phyloP scores from a whole-genome alignment of 2,888 invertebrate species.

The Meandrusa payeni region DNA sequence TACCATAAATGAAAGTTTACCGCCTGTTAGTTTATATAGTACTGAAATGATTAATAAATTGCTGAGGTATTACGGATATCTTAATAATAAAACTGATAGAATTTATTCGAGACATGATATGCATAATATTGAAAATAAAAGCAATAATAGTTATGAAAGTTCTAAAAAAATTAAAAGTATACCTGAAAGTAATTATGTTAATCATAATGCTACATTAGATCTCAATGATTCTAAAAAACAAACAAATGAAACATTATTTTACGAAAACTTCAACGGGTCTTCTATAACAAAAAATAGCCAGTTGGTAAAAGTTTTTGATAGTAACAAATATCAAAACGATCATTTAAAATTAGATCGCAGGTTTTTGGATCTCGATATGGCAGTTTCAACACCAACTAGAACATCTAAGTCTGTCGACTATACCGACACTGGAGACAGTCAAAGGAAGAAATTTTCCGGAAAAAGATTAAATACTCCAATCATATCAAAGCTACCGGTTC shows the following conservation, averaged over 20 bases:
- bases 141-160: slow-evolving; percentile 31
- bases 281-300: slow-evolving; percentile 48
- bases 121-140: slow-evolving; percentile 36
- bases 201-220: neutral
- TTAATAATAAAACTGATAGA: slow-evolving; percentile 70
- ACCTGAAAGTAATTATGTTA: slow-evolving; percentile 35
- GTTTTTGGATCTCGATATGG: slow-evolving; percentile 42
- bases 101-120: slow-evolving; percentile 42
- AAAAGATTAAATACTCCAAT: slow-evolving; percentile 64
- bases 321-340: slow-evolving; percentile 58
- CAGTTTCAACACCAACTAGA: slow-evolving; percentile 10
- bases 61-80: slow-evolving; percentile 67
- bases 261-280: slow-evolving; percentile 54
- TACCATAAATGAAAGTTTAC: slow-evolving; percentile 72
- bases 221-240: slow-evolving; percentile 38
- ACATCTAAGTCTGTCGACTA: slow-evolving; percentile 39
- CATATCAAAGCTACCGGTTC: slow-evolving; percentile 24
- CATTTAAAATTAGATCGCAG: slow-evolving; percentile 55
- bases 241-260: slow-evolving; percentile 44
- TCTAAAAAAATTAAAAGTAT: slow-evolving; percentile 33
- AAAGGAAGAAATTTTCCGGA: slow-evolving; percentile 48
- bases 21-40: slow-evolving; percentile 73
- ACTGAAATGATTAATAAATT: slow-evolving; percentile 77
- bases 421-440: slow-evolving; percentile 36
- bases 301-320: slow-evolving; percentile 55